Evolutionary conservation across 2,888 invertebrate genomes (phyloP), one percentile per base, ranked within the genome.

Genomic region (Yponomeuta malinellus): DNA sequence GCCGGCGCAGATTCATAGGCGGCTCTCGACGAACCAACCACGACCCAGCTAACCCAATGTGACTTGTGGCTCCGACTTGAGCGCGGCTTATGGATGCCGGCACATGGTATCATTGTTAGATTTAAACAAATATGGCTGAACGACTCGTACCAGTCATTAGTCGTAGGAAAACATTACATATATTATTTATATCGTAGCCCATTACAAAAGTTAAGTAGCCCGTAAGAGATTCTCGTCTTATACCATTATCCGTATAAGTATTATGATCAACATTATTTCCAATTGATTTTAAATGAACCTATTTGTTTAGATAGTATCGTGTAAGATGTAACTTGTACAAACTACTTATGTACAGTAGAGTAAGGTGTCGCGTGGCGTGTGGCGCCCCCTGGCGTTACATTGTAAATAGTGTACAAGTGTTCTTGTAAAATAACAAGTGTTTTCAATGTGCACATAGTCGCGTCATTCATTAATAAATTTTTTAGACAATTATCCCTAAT

Each of bases 361-460:
- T 88, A 86, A 82, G 75, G 74, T 67, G 73, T 65, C 69, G 72
- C 74, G 69, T 43, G 43, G 43, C 74, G 73, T 70, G 74, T 33
- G 71, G 71, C 73, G 72, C 73, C 74, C 74, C 75, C 73, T 74
- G 73, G 76, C 81, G 81, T 83, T 84, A 83, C 80, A 81, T 78
- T 92, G 92, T 92, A 91, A 85, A 91, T 91, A 91, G 80, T 88
- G 88, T 89, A 88, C 85, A 87, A 86, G 87, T 85, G 83, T 83
- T 88, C 83, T 81, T 90, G 88, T 90, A 89, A 87, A 85, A 86
- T 87, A 89, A 87, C 88, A 88, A 88, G 88, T 90, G 89, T 89
- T 90, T 90, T 90, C 87, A 87, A 89, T 90, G 92, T 92, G 91
- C 92, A 92, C 91, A 92, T 92, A 92, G 92, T 92, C 91, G 90